phyloP scores from a whole-genome alignment of 1,140 invertebrate species.

The Chrysopa pallens region DNA sequence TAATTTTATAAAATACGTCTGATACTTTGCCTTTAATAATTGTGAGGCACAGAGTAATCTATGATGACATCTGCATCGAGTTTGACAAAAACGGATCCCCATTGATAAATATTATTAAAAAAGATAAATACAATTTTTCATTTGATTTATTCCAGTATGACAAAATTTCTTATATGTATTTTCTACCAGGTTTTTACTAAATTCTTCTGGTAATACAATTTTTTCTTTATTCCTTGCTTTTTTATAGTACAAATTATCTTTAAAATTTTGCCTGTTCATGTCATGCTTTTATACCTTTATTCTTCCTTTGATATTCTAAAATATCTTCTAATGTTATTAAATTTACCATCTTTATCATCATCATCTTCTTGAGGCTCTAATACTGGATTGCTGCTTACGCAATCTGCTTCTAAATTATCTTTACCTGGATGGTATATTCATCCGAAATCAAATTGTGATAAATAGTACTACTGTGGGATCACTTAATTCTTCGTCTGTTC shows the following conservation, averaged over 20 bases:
- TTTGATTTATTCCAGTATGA: constrained; percentile 11
- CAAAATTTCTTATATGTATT: constrained; percentile 7
- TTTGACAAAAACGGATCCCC: too few relatives aligned
- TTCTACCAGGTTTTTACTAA: constrained; percentile 8
- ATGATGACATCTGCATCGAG: too few relatives aligned
- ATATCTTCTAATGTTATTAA: constrained; percentile 17
- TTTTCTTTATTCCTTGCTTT: constrained; percentile 11
- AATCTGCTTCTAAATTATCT: constrained; percentile 18
- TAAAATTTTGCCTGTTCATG: neutral
- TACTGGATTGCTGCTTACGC: constrained; percentile 19
- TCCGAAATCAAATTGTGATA: constrained; percentile 19
- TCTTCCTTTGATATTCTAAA: constrained; percentile 12
- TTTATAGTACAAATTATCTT: constrained; percentile 5
- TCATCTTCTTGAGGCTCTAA: constrained; percentile 15
- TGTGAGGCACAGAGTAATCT: too few relatives aligned
- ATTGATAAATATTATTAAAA: too few relatives aligned
- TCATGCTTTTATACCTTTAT: constrained; percentile 6
- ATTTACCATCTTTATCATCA: constrained; percentile 16
- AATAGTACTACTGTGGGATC: constrained; percentile 19
- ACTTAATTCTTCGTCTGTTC: constrained; percentile 16
- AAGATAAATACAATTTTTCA: too few relatives aligned
- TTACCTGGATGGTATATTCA: constrained; percentile 19
- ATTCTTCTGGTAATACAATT: constrained; percentile 8
- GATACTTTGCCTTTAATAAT: too few relatives aligned
- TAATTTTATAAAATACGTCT: too few relatives aligned